A percentile compares a stretch with the other conserved stretches of the same genome.
Evolutionary conservation across 2,888 invertebrate genomes (phyloP).

Genomic region (Artemia sinica): DNA sequence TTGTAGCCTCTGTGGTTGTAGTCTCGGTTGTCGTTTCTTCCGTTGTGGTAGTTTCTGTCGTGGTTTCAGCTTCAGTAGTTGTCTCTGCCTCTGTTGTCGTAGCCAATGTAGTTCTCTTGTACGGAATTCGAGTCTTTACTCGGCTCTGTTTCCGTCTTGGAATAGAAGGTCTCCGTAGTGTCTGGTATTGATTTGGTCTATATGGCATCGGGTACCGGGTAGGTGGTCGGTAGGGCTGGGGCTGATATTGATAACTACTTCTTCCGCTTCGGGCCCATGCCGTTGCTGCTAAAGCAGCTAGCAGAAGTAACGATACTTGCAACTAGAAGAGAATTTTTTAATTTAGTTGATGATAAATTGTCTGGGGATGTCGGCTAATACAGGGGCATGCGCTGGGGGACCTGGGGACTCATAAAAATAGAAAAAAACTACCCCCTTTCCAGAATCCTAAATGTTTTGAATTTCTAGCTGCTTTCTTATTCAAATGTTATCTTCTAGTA

Average conservation of each 20-base stretch:
- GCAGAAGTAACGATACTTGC: no score
- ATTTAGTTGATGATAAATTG: no score
- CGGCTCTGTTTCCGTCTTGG: background rate
- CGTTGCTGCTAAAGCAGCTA: no score
- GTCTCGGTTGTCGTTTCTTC: background rate
- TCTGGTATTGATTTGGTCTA: background rate
- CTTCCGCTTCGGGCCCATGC: no score
- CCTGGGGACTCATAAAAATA: no score
- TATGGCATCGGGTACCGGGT: background rate
- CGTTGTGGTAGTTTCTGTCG: background rate
- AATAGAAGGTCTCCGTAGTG: conserved; percentile 3
- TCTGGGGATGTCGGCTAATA: no score
- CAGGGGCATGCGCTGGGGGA: no score
- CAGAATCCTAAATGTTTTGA: no score
- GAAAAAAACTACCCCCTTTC: no score
- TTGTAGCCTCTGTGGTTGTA: background rate
- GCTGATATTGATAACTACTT: background rate
- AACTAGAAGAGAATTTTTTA: no score
- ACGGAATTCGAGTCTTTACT: background rate
- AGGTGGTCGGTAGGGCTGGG: conserved; percentile 1
- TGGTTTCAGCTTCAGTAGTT: background rate
- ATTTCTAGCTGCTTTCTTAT: no score
- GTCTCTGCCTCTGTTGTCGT: background rate
- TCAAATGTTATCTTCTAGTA: no score
- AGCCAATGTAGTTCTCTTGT: background rate